phyloP scores from a whole-genome alignment of 2,888 invertebrate genomes.

The Lacanobia wlatinum region DNA sequence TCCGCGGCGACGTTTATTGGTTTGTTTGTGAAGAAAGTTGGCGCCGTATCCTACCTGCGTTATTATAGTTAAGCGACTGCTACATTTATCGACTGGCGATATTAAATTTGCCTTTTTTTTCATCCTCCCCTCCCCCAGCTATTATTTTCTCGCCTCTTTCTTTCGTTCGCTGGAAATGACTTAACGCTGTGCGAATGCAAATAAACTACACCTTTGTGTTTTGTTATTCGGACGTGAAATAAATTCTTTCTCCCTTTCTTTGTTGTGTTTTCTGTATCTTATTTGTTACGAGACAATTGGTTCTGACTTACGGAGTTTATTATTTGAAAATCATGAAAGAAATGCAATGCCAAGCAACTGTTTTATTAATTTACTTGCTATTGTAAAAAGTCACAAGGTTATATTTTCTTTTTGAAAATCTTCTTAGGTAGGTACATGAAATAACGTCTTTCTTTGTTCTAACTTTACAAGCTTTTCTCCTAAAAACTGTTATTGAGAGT shows the following conservation, averaged over 20 bases:
- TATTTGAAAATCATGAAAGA: slow-evolving; percentile 10
- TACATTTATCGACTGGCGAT: slow-evolving; percentile 73
- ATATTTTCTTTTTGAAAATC: slow-evolving; percentile 8
- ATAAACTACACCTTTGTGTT: slow-evolving; percentile 66
- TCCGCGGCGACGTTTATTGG: slow-evolving; percentile 83
- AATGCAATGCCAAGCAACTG: background rate
- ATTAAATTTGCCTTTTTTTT: slow-evolving; percentile 73
- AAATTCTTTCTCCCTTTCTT: slow-evolving; percentile 54
- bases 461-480: slow-evolving; percentile 10
- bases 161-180: slow-evolving; percentile 65
- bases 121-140: slow-evolving; percentile 56
- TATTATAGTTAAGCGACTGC: slow-evolving; percentile 70
- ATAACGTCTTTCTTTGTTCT: slow-evolving; percentile 8
- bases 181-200: slow-evolving; percentile 65
- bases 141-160: slow-evolving; percentile 63
- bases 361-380: background rate
- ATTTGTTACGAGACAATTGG: slow-evolving; percentile 39
- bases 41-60: slow-evolving; percentile 80
- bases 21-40: slow-evolving; percentile 82
- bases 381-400: background rate
- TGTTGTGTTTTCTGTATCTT: slow-evolving; percentile 45
- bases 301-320: slow-evolving; percentile 36
- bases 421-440: background rate
- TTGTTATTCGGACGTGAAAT: slow-evolving; percentile 65
- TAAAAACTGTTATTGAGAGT: background rate